Conservation (phyloP, 2,888 invertebrate species). For the Trilocha varians region DNA sequence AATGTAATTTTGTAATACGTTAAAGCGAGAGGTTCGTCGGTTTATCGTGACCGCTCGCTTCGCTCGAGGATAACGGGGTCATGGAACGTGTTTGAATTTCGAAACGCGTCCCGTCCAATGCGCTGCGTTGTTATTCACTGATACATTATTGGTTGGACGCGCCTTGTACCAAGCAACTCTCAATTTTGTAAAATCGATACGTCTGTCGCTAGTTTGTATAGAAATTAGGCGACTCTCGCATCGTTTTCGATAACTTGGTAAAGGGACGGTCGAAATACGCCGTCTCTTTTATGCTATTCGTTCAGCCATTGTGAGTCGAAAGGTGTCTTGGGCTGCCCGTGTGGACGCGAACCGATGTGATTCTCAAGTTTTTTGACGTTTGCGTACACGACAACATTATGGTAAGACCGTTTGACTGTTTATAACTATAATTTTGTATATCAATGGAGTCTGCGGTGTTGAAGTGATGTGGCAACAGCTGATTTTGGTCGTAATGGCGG, state of each 20-base stretch:
- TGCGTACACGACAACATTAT: constrained; percentile 32
- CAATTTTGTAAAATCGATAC: constrained; percentile 48
- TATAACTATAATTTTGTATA: not conserved
- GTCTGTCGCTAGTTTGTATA: constrained; percentile 19
- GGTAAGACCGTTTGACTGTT: constrained; percentile 3
- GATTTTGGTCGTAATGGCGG: not conserved
- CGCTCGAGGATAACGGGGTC: constrained; percentile 56
- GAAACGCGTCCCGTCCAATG: constrained; percentile 66
- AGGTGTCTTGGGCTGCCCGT: constrained; percentile 56
- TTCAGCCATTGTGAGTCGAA: constrained; percentile 61
- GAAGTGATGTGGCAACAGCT: not conserved
- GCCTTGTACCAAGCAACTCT: constrained; percentile 38
- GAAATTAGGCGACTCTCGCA: constrained; percentile 6
- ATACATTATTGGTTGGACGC: constrained; percentile 52
- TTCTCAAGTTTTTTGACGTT: constrained; percentile 52
- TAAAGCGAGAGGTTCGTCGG: constrained; percentile 38
- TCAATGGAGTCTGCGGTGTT: not conserved
- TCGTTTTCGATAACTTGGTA: constrained; percentile 38
- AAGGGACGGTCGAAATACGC: constrained; percentile 32
- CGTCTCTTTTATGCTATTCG: constrained; percentile 57
- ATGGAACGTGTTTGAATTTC: constrained; percentile 70
- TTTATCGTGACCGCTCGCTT: constrained; percentile 23
- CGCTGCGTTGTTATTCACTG: constrained; percentile 47
- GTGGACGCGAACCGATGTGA: constrained; percentile 54
- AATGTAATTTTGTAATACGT: constrained; percentile 21